Evolutionary conservation across 2,888 invertebrate species (phyloP), one percentile per base, ranked within the genome.

Genomic region (Rotaria socialis): DNA sequence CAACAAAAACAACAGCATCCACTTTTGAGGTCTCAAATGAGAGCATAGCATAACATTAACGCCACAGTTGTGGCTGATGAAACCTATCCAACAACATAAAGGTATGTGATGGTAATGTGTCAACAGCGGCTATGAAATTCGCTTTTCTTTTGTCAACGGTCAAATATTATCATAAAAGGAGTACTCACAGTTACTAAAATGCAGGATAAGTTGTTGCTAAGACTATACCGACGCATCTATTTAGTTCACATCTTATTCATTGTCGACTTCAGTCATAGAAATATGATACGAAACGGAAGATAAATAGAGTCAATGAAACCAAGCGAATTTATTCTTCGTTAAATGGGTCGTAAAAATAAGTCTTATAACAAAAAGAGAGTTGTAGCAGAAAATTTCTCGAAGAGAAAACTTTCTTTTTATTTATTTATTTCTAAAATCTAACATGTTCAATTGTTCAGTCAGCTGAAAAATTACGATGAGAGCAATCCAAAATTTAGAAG

Each of bases 21-120:
- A 67, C 67, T 67, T 67, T 35, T 27, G 27, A 67, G 27, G 67
- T 35, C 67, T 27, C 67, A 35, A 67, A 67, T 67, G 67, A 67
- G 67, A 67, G 67, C 67, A 35, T 67, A 67, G n/a, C 67, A 35
- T 67, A 67, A 67, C 67, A 67, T 27, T 27, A 35, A 11, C 67
- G 35, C n/a, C n/a, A 67, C n/a, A 27, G 67, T 27, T 67, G 27
- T 67, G 67, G 14, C n/a, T 67, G 67, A 67, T 67, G 67, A 67
- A 67, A n/a, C 67, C 67, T 67, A 67, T 67, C 27, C 67, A 67
- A 67, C 67, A 67, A 16, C 10, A 67, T 67, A 10, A 67, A 67
- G 67, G 67, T 67, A 67, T 67, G 55, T 55, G 5, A 55, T 55
- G 22, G 3, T 22, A 22, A 7, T 52, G 60, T 60, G 60, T 60